These are phyloP conservation scores for Melanophora roralis DNA, from an alignment of 2,888 invertebrate species.

Conservation along the genomic window DNA sequence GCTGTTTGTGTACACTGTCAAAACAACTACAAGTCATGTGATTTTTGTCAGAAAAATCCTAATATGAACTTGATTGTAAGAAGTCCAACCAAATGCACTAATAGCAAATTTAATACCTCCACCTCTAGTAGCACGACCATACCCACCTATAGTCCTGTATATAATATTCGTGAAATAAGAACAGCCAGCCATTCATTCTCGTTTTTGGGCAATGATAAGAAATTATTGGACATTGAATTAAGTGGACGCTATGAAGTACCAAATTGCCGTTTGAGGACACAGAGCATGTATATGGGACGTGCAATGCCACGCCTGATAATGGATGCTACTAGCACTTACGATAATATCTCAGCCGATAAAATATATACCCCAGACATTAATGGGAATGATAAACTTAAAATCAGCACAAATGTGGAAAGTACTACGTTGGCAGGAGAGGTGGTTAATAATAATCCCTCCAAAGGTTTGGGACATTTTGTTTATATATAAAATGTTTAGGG, in stretches of 20 bases:
- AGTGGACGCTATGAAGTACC: constrained; percentile 70
- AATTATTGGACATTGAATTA: constrained; percentile 75
- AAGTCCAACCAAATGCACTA: neutral
- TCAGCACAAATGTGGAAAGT: constrained; percentile 6
- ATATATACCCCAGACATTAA: constrained; percentile 62
- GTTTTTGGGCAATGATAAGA: constrained; percentile 76
- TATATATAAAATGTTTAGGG: constrained; percentile 70
- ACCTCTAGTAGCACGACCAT: constrained; percentile 43
- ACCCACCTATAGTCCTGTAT: constrained; percentile 75
- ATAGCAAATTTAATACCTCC: neutral
- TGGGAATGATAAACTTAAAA: constrained; percentile 64
- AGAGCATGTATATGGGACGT: constrained; percentile 65
- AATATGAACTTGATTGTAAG: constrained; percentile 62
- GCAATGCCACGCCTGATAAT: constrained; percentile 59
- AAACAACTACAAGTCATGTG: constrained; percentile 72
- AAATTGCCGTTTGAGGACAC: constrained; percentile 64
- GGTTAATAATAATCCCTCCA: constrained; percentile 76
- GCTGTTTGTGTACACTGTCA: constrained; percentile 70
- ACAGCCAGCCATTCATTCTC: constrained; percentile 76
- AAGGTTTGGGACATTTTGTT: constrained; percentile 76
- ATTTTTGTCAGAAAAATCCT: constrained; percentile 73
- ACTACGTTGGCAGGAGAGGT: constrained; percentile 67
- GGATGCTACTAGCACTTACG: constrained; percentile 60
- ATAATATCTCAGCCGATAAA: constrained; percentile 39
- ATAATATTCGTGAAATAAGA: constrained; percentile 77